Base-by-base conservation (phyloP, 2,888 invertebrate species). In the Sclerodermus sp. region DNA sequence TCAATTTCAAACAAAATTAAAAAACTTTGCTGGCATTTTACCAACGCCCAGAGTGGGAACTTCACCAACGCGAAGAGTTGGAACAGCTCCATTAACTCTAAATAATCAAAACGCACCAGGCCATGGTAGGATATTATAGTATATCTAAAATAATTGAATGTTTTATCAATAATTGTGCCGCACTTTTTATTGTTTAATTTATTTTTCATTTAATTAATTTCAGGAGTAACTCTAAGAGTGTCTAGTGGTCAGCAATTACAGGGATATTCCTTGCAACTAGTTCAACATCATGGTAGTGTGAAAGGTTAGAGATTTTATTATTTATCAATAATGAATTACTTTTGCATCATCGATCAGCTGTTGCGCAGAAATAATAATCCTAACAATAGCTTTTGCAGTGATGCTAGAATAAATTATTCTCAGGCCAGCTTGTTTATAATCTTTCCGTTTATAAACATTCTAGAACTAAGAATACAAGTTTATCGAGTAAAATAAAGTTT, bases 261-360 rank as follows among this genome's bases (percentile, higher is more conserved):
- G 58, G 80, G 80, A 43, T 79, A 80, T 55, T 81, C 82, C 0
- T 77, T 83, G 38, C 83, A 83, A 60, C 70, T 84, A 34, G 80
- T 84, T 9, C 82, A 81, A 55, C 83, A 83, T 66, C 80, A 80
- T 67, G 82, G 82, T 46, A 78, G 81, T 42, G 78, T 83, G 2
- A 83, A 83, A 80, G 81, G 83, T 82, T 70, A 70, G 15, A 4
- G 8, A 8, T 23, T 23, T 23, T 23, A 8, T 23, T 23, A n/a
- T n/a, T 45, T 47, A 18, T n/a, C n/a, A n/a, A n/a, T n/a, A 9
- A 48, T 14, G 13, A 36, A 41, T 30, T 49, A 16, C 3, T 34
- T 44, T 32, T 59, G 64, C 67, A 70, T 62, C 64, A 67, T 58
- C 58, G 61, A 72, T 72, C 68, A 60, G 64, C 60, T 56, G 49